phyloP scores from a whole-genome alignment of 1,140 invertebrate genomes.

The Caenorhabditis remanei region DNA sequence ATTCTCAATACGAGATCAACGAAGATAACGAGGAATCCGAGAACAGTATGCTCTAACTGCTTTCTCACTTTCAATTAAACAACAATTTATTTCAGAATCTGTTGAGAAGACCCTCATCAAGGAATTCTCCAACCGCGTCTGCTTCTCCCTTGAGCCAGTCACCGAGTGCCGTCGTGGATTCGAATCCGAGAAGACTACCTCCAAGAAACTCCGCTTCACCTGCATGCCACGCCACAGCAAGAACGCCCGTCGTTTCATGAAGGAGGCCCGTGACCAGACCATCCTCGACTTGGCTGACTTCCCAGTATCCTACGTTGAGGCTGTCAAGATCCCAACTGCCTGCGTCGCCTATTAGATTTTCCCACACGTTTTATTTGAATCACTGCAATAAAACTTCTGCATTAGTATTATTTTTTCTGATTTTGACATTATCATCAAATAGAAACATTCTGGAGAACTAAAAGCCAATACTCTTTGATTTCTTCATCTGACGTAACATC shows the following conservation, averaged over 20 bases:
- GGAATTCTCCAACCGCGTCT: slow-evolving; percentile 61
- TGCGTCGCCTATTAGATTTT: slow-evolving; percentile 48
- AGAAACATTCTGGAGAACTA: no score
- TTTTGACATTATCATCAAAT: no score
- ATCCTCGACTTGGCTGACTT: slow-evolving; percentile 10
- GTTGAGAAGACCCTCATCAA: slow-evolving; percentile 60
- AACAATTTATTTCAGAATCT: slow-evolving; percentile 18
- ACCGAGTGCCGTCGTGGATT: slow-evolving; percentile 59
- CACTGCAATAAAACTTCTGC: not conserved
- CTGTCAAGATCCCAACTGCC: slow-evolving; percentile 43
- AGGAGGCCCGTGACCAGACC: slow-evolving; percentile 34
- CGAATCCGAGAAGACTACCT: not conserved
- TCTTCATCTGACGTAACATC: no score
- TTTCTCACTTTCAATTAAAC: not conserved
- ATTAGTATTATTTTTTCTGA: not conserved
- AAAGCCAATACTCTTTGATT: no score
- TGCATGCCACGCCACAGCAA: slow-evolving; percentile 57
- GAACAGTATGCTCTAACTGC: not conserved
- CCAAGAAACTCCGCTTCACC: slow-evolving; percentile 62
- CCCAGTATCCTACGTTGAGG: slow-evolving; percentile 51
- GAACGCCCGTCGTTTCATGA: not conserved
- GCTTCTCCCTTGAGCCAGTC: slow-evolving; percentile 68
- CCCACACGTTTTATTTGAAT: not conserved
- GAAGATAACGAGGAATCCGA: slow-evolving; percentile 29
- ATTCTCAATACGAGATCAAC: slow-evolving; percentile 23